These are phyloP conservation scores for Globia sparganii DNA, from an alignment of 2,888 invertebrate genomes.

Conservation along the genomic window DNA sequence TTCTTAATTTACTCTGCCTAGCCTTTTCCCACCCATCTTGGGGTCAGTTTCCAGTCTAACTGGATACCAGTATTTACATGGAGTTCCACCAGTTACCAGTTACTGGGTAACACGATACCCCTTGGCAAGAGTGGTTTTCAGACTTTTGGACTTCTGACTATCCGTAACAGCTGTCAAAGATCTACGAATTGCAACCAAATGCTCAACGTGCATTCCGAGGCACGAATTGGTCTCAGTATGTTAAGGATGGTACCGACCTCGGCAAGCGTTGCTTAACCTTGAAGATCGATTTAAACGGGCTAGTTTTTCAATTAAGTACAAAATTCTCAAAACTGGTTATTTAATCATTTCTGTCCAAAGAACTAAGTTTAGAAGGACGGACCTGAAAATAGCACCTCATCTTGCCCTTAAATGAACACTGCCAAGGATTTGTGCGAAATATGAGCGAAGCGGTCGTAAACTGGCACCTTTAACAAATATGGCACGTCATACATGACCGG, in stretches of 20 bases:
- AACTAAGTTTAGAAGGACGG: background rate
- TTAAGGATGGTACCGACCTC: background rate
- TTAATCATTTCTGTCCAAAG: background rate
- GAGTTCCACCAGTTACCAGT: background rate
- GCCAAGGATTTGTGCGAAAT: slow-evolving; percentile 77
- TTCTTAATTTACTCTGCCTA: background rate
- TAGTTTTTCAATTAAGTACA: background rate
- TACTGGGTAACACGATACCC: background rate
- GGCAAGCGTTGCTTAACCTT: background rate
- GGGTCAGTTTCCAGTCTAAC: background rate
- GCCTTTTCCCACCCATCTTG: background rate
- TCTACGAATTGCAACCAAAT: too few relatives aligned
- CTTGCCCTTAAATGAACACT: slow-evolving; percentile 68
- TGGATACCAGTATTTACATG: background rate
- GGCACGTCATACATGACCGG: slow-evolving; percentile 41
- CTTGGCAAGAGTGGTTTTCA: background rate
- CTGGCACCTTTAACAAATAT: slow-evolving; percentile 56
- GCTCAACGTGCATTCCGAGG: background rate
- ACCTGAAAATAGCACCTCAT: background rate
- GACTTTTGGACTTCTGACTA: background rate
- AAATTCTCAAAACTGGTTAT: background rate
- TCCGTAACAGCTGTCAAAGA: background rate
- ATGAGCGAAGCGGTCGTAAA: slow-evolving; percentile 69
- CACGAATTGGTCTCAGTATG: background rate
- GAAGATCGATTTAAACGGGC: background rate